These are phyloP conservation scores for Lucinisca nassula DNA, from an alignment of 2,888 invertebrate species.

Conservation along the genomic window DNA sequence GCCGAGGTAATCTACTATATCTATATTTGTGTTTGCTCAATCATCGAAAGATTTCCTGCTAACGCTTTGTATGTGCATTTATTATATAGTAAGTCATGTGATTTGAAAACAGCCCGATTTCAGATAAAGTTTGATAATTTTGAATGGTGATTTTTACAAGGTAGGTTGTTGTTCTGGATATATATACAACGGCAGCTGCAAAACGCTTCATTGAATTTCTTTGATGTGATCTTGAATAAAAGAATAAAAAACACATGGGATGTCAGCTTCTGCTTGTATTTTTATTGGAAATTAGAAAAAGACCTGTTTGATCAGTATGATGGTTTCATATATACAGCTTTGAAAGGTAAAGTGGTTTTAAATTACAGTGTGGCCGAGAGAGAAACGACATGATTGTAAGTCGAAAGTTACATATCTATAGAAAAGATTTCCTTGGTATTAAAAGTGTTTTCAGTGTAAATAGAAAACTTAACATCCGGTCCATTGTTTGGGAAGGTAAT, in stretches of 20 bases:
- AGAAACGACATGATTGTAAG: conserved; percentile 35
- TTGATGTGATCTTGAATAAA: background rate
- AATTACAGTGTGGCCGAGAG: conserved; percentile 48
- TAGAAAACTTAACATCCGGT: conserved; percentile 11
- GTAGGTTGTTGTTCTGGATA: background rate
- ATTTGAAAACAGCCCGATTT: conserved; percentile 2
- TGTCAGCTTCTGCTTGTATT: background rate
- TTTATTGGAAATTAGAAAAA: background rate
- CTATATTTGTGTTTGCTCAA: conserved; percentile 73
- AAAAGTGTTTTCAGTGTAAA: background rate
- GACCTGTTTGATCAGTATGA: background rate
- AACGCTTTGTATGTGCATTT: conserved; percentile 39
- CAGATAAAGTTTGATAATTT: background rate
- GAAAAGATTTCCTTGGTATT: conserved; percentile 25
- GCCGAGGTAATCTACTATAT: conserved; percentile 67
- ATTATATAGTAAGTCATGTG: conserved; percentile 16
- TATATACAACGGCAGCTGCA: conserved; percentile 2
- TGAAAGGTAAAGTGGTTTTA: conserved; percentile 20
- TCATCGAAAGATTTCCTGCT: conserved; percentile 69
- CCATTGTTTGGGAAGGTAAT: conserved; percentile 1
- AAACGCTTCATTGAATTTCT: background rate
- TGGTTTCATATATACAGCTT: background rate
- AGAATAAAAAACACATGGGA: background rate
- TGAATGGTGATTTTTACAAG: background rate
- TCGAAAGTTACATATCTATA: conserved; percentile 65